Evolutionary conservation across 1,140 invertebrate genomes (phyloP).

Genomic region (Leptonema lineaticorne): DNA sequence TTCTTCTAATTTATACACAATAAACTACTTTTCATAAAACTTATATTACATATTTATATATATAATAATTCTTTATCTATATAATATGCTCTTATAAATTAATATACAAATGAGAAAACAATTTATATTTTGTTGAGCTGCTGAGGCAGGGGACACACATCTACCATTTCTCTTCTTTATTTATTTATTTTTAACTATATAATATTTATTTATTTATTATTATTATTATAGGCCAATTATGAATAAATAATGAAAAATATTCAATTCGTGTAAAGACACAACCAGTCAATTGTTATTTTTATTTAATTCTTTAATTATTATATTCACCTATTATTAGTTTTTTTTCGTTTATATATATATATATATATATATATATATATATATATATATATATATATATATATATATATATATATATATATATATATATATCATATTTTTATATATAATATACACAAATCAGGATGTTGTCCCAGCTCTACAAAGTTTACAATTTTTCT

Average conservation of each 20-base stretch:
- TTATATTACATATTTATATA: slow-evolving; percentile 40
- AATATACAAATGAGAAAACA: slow-evolving; percentile 33
- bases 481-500: too few relatives aligned
- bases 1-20: slow-evolving; percentile 39
- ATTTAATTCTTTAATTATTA: too few relatives aligned
- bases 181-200: too few relatives aligned
- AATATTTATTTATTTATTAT: too few relatives aligned
- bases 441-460: neutral
- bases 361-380: neutral
- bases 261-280: slow-evolving; percentile 26
- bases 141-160: slow-evolving; percentile 20
- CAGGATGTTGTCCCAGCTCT: neutral
- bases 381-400: slow-evolving; percentile 12
- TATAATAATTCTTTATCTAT: slow-evolving; percentile 7
- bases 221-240: slow-evolving; percentile 20
- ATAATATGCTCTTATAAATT: slow-evolving; percentile 29
- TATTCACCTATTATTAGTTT: too few relatives aligned
- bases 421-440: neutral
- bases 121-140: slow-evolving; percentile 27
- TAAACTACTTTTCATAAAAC: slow-evolving; percentile 38
- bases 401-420: slow-evolving; percentile 2
- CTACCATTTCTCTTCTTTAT: too few relatives aligned
- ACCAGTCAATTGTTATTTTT: slow-evolving; percentile 20
- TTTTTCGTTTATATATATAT: too few relatives aligned
- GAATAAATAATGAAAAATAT: slow-evolving; percentile 20